Conservation (phyloP, 2,113 vertebrate genomes). For the Tragelaphus scriptus region DNA sequence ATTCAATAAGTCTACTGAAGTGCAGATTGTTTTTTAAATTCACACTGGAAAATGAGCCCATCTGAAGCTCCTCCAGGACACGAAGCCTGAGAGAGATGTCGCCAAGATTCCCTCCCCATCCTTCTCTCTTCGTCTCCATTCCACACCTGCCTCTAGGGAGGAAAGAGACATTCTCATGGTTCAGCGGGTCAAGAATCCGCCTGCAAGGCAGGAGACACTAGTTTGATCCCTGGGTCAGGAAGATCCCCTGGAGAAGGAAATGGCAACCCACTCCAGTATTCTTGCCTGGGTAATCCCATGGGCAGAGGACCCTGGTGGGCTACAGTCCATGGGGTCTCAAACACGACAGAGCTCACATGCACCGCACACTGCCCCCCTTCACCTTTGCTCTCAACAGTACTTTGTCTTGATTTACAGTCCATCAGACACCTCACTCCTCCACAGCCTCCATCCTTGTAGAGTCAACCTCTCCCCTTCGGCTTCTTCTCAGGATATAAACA, state of each 20-base stretch:
- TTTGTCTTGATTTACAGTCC: too few species aligned
- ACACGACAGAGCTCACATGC: accelerated
- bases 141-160: not conserved
- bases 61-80: not conserved
- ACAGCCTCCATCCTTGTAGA: accelerated
- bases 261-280: not conserved
- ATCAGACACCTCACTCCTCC: not conserved
- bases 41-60: not conserved
- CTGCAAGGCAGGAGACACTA: not conserved
- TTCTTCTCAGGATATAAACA: not conserved
- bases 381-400: too few species aligned
- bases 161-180: not conserved
- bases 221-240: not conserved
- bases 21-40: not conserved
- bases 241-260: not conserved
- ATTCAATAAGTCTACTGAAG: not conserved
- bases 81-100: not conserved
- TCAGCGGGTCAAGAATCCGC: not conserved
- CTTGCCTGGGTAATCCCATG: not conserved
- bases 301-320: not conserved
- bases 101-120: too few species aligned
- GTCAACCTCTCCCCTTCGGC: not conserved
- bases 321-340: not conserved
- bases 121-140: too few species aligned
- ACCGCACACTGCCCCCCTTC: not conserved